Evolutionary conservation across 2,797 vertebrate species (phyloP), one percentile per base, ranked within the genome.

Genomic region (Pangasius mekongensis): DNA sequence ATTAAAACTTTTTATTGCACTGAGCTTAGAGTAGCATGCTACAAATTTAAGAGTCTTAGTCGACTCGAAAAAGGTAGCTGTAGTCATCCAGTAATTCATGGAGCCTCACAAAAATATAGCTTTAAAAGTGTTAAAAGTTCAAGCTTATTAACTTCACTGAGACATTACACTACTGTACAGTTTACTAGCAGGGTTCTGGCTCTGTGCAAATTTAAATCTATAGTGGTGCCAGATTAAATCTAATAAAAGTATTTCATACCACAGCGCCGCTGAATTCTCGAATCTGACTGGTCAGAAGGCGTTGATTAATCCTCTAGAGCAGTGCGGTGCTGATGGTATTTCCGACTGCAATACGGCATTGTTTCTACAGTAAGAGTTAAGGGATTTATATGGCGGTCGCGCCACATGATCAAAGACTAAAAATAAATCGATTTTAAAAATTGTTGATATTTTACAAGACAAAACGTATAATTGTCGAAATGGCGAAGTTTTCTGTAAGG

Each of bases 1-100:
- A 90, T 74, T 87, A 86, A 92, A 91, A 66, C 74, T 52, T 92
- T 94, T 93, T 89, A 91, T 89, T 92, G 92, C 89, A 83, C 52
- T 24, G 77, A 88, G 86, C 56, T 73, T 71, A 76, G 43, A 86
- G 64, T 82, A 87, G 87, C 89, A 62, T 84, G 67, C 77, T 86
- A 71, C 66, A 88, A 58, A 85, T 90, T 86, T 82, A 78, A 76
- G 88, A 52, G 27, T 56, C 36, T 74, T 81, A 62, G 56, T 64
- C 54, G n/a, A 64, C 86, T 87, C 81, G 90, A 78, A 89, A 30
- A 81, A 74, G 86, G 87, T 89, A 89, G 81, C 88, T 76, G 47
- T 52, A 81, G 82, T 62, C 52, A 58, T 88, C 33, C 67, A 86
- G 85, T 88, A 86, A 86, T 73, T 89, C 84, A 88, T 86, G 56